phyloP scores from a whole-genome alignment of 1,140 invertebrate species.

The Achroia grisella region DNA sequence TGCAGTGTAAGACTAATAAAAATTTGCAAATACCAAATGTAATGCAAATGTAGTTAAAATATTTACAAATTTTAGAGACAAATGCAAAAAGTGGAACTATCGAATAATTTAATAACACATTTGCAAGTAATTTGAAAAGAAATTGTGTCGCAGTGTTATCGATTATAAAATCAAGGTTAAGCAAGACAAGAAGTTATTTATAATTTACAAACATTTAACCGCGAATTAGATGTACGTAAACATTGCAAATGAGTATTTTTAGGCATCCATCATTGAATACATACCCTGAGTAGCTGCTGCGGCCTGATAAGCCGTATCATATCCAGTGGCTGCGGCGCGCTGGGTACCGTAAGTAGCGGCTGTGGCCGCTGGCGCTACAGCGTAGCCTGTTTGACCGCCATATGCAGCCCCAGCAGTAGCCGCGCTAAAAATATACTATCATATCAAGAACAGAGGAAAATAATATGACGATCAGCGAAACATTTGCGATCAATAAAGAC shows the following conservation, averaged over 20 bases:
- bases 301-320: constrained; percentile 84
- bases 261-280: constrained; percentile 30
- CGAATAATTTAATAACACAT: neutral
- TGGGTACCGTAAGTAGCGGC: constrained; percentile 86
- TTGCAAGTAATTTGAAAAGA: constrained; percentile 6
- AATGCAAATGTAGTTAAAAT: too few relatives aligned
- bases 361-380: constrained; percentile 84
- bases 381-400: constrained; percentile 87
- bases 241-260: constrained; percentile 1
- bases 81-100: too few relatives aligned
- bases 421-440: constrained; percentile 50
- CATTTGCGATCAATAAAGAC: constrained; percentile 51
- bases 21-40: too few relatives aligned
- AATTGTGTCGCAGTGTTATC: constrained; percentile 13
- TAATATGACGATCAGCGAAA: constrained; percentile 18
- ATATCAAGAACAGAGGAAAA: constrained; percentile 10
- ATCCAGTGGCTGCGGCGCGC: constrained; percentile 81
- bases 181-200: too few relatives aligned
- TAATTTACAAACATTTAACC: too few relatives aligned
- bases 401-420: constrained; percentile 83
- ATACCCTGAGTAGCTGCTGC: constrained; percentile 82
- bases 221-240: constrained; percentile 8
- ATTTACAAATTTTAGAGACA: too few relatives aligned
- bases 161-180: constrained; percentile 6
- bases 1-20: too few relatives aligned